Conservation (phyloP, 2,797 vertebrate species). For the Sus cebifrons region DNA sequence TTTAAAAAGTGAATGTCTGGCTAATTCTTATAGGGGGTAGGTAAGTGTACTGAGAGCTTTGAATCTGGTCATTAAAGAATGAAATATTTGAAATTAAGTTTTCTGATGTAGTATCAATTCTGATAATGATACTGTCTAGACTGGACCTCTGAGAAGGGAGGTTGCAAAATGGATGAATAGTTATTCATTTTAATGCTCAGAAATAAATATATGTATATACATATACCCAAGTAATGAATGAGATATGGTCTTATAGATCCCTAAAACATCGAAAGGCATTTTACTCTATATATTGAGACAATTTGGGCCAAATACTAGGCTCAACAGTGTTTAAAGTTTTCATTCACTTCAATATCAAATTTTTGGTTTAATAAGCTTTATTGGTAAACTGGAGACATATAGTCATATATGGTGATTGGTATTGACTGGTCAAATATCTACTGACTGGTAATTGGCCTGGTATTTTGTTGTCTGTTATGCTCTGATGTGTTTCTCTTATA, state of each 20-base stretch:
- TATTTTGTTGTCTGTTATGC: not conserved
- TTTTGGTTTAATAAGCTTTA: not conserved
- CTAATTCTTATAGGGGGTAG: not conserved
- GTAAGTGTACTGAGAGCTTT: not conserved
- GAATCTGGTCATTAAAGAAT: not conserved
- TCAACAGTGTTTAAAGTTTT: not conserved
- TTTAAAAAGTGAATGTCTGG: not conserved
- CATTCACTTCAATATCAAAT: not conserved
- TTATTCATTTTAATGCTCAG: slow-evolving; percentile 29
- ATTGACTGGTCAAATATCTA: too few relatives aligned
- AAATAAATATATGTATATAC: not conserved
- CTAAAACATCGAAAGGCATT: not conserved
- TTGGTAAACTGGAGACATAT: not conserved
- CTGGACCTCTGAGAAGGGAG: not conserved
- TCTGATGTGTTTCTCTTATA: not conserved
- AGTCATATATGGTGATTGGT: too few relatives aligned
- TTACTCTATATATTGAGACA: not conserved
- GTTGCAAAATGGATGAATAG: not conserved
- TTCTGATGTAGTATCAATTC: not conserved
- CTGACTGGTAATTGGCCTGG: not conserved
- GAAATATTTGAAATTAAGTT: not conserved
- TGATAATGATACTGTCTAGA: not conserved
- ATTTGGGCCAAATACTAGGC: not conserved
- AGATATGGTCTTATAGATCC: not conserved
- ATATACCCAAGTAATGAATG: not conserved